Evolutionary conservation across 1,140 invertebrate species (phyloP), one percentile per base, ranked within the genome.

Genomic region (Micrasema minimum): DNA sequence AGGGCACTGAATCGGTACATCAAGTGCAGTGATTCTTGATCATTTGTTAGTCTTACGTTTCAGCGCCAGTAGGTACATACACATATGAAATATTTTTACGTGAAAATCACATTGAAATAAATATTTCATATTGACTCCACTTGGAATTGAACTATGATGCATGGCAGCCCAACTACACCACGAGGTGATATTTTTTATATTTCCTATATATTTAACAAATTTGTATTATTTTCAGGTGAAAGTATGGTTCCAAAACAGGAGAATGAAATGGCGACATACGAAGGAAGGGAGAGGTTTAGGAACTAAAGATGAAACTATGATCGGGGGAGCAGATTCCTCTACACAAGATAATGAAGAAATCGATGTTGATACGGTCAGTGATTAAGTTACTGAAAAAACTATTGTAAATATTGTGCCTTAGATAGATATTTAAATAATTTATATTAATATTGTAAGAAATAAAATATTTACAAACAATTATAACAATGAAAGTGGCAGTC

Each of bases 171-270:
- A n/a, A n/a, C n/a, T n/a, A n/a, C n/a, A n/a, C n/a, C n/a, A n/a
- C n/a, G n/a, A n/a, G n/a, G n/a, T n/a, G n/a, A n/a, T n/a, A n/a
- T n/a, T n/a, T n/a, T n/a, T n/a, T n/a, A n/a, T 43, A 43, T 5
- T 12, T 43, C 41, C 3, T 43, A 16, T 2, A 43, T 5, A 43
- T 12, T 16, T n/a, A 43, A 43, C 11, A 16, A 43, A 5, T 43
- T 12, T 12, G 2, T 31, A 23, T 64, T 64, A 3, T 46, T 72
- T 74, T 35, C 77, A 94, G 92, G 93, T 96, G 0, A 96, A 96
- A 83, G 93, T 96, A 0, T 96, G 94, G 94, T 96, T 96, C 80
- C 94, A 96, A 86, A 97, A 97, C 81, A 87, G 95, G 23, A 87
- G 94, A 65, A 96, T 96, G 94, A 96, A 96, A 81, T 96, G 94